Conservation (phyloP, 92 coral and sea anemone species). For the Porites cylindrica region DNA sequence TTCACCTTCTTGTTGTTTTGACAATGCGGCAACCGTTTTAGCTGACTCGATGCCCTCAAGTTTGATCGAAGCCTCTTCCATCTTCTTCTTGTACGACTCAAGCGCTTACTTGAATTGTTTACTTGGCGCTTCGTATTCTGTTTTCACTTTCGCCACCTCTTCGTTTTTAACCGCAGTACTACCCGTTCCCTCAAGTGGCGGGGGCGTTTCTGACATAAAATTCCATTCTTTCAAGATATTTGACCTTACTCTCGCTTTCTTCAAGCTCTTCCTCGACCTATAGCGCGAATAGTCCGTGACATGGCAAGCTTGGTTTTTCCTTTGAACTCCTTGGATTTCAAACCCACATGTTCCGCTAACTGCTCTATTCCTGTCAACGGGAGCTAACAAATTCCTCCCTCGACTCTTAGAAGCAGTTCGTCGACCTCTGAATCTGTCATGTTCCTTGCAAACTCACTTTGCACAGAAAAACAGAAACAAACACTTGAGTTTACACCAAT, state of each 20-base stretch:
- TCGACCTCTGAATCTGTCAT: slow-evolving; percentile 2
- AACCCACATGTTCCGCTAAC: slow-evolving; percentile 19
- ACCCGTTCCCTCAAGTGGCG: background rate
- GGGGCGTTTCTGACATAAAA: slow-evolving; percentile 12
- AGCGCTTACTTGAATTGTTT: slow-evolving; percentile 15
- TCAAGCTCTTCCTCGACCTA: too few species aligned
- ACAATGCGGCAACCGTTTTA: background rate
- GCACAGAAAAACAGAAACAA: too few species aligned
- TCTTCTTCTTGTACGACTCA: background rate
- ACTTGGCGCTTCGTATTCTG: slow-evolving; percentile 24
- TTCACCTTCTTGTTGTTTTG: background rate
- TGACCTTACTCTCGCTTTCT: background rate
- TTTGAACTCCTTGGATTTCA: slow-evolving; percentile 14
- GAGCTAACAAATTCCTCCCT: slow-evolving; percentile 15
- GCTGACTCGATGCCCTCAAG: too few species aligned
- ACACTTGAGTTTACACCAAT: too few species aligned
- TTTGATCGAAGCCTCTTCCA: slow-evolving; percentile 19
- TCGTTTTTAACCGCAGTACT: background rate
- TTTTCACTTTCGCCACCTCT: slow-evolving; percentile 20
- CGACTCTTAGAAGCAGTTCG: background rate
- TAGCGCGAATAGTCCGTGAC: too few species aligned
- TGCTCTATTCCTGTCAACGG: background rate
- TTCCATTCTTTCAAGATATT: background rate
- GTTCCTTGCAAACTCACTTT: too few species aligned
- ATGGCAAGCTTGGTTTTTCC: background rate